Conservation (phyloP, 2,113 vertebrate genomes). For the Melospiza georgiana region DNA sequence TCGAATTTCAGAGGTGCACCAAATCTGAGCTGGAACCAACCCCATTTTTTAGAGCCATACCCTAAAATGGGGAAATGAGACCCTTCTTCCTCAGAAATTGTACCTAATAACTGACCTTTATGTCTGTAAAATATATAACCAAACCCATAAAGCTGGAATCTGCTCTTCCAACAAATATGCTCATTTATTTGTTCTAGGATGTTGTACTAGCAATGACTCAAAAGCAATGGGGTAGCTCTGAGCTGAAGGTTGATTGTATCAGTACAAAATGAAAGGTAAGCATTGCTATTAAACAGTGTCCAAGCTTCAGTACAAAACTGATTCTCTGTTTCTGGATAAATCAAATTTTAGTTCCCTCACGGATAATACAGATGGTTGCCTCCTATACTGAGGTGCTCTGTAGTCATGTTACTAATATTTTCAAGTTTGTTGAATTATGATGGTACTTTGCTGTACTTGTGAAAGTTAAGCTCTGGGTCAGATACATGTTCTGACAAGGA, state of each 20-base stretch:
- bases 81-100: neutral
- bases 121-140: neutral
- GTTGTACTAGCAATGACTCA: constrained; percentile 21
- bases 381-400: neutral
- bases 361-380: neutral
- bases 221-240: neutral
- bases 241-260: neutral
- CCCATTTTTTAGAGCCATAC: neutral
- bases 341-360: neutral
- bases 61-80: neutral
- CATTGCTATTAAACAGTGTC: neutral
- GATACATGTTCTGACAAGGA: neutral
- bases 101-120: neutral
- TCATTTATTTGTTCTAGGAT: constrained; percentile 8
- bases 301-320: neutral
- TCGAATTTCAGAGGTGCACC: neutral
- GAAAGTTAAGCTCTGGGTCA: neutral
- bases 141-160: neutral
- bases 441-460: neutral
- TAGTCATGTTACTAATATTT: neutral
- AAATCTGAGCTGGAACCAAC: neutral
- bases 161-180: neutral
- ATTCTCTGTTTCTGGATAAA: neutral
- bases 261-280: neutral
- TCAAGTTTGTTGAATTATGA: neutral